phyloP scores from a whole-genome alignment of 2,797 vertebrate genomes.

The Microctenopoma steveboyesi region DNA sequence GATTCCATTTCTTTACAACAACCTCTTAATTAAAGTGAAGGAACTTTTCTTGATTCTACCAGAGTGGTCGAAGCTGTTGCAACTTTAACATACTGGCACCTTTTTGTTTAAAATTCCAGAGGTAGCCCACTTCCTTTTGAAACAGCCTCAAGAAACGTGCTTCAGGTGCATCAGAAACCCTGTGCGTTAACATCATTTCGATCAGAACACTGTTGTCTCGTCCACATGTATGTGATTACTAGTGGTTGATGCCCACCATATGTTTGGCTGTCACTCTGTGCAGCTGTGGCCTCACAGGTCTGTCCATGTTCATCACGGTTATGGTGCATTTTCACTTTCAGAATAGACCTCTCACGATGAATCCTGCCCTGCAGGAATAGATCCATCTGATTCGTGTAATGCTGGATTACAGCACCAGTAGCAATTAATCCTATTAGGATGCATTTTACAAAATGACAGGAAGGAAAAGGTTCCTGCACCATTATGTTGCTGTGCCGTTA shows the following conservation, averaged over 20 bases:
- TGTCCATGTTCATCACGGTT: constrained; percentile 42
- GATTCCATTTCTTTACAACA: neutral
- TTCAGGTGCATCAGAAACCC: neutral
- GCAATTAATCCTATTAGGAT: constrained; percentile 28
- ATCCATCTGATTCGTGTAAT: constrained; percentile 19
- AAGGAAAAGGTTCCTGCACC: neutral
- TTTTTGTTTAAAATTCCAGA: neutral
- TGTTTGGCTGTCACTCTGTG: constrained; percentile 45
- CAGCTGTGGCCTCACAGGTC: constrained; percentile 54
- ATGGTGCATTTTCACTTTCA: constrained; percentile 12
- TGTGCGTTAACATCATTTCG: constrained; percentile 9
- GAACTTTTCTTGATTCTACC: neutral
- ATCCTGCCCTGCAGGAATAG: constrained; percentile 34
- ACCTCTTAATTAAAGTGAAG: neutral
- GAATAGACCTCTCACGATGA: constrained; percentile 17
- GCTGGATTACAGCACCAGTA: constrained; percentile 25
- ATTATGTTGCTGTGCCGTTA: neutral
- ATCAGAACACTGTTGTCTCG: constrained; percentile 21
- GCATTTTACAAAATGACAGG: constrained; percentile 4
- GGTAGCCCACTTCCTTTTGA: neutral
- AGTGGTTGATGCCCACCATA: constrained; percentile 52
- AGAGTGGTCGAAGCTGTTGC: neutral
- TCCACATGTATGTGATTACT: constrained; percentile 34
- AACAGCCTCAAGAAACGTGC: neutral
- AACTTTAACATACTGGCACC: neutral